Conservation (phyloP, 2,888 invertebrate genomes). For the Polia nebulosa region DNA sequence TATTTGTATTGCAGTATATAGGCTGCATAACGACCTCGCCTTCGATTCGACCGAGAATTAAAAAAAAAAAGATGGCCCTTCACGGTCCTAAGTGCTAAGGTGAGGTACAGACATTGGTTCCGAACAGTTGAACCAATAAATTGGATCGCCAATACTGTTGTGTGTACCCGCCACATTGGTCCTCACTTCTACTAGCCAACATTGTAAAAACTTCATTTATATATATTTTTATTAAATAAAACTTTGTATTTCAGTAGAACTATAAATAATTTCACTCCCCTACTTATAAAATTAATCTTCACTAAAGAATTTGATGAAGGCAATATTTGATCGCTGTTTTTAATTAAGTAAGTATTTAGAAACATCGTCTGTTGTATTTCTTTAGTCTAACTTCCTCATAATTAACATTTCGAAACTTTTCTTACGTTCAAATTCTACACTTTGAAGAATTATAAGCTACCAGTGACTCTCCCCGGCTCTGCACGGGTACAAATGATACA, state of each 20-base stretch:
- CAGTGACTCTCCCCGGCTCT: too few species aligned
- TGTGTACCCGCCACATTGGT: background rate
- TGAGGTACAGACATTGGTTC: background rate
- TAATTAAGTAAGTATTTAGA: slow-evolving; percentile 2
- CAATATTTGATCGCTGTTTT: background rate
- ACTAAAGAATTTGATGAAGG: background rate
- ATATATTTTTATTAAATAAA: background rate
- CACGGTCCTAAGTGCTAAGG: background rate
- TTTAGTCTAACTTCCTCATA: slow-evolving; percentile 1
- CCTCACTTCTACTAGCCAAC: background rate
- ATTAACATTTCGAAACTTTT: slow-evolving; percentile 7
- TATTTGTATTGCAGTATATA: too few species aligned
- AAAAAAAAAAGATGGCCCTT: too few species aligned
- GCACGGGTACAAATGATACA: too few species aligned
- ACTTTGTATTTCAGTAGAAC: background rate
- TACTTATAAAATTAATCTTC: too few species aligned
- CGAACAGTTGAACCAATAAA: background rate
- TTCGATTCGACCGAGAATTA: too few species aligned
- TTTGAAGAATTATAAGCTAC: too few species aligned
- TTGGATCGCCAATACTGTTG: background rate
- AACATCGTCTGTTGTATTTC: background rate
- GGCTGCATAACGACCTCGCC: too few species aligned
- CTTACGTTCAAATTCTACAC: background rate
- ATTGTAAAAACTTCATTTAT: background rate
- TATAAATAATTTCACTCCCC: too few species aligned